These are phyloP conservation scores for Cephus runcator DNA, from an alignment of 2,888 invertebrate species.

Conservation along the genomic window DNA sequence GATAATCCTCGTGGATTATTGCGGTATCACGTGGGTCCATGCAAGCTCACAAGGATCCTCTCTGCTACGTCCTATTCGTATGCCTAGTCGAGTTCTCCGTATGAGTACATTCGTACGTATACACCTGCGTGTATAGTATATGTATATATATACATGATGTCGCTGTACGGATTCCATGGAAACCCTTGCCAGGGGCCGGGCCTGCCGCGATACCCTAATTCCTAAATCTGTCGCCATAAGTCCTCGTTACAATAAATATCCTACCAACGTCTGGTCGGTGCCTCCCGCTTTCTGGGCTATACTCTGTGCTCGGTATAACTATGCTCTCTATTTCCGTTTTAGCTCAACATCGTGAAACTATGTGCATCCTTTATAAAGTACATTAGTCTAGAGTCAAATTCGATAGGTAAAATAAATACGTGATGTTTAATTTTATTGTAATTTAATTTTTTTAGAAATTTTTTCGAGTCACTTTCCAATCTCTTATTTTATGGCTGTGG, in stretches of 20 bases:
- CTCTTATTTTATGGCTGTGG: neutral
- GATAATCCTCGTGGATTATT: slow-evolving; percentile 66
- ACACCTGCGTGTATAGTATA: neutral
- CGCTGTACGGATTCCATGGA: slow-evolving; percentile 46
- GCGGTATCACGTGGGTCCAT: slow-evolving; percentile 65
- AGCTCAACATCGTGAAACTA: neutral
- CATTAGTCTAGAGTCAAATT: neutral
- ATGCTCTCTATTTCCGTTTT: neutral
- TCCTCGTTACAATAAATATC: slow-evolving; percentile 66
- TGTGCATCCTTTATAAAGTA: neutral
- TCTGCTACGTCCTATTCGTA: neutral
- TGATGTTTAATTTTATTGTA: neutral
- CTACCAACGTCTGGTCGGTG: slow-evolving; percentile 45
- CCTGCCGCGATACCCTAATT: slow-evolving; percentile 65
- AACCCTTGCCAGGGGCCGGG: slow-evolving; percentile 56
- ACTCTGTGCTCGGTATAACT: neutral
- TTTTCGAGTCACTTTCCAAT: neutral
- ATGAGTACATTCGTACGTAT: neutral
- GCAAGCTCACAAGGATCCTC: slow-evolving; percentile 52
- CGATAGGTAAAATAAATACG: neutral
- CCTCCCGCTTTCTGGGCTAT: slow-evolving; percentile 8
- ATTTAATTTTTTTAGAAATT: no score
- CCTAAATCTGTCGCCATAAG: slow-evolving; percentile 67
- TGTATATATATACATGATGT: neutral
- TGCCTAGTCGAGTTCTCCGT: neutral